A percentile compares a stretch with the other conserved stretches of the same genome.
Evolutionary conservation across 2,113 vertebrate genomes (phyloP).

Genomic region (Tauraco erythrolophus): DNA sequence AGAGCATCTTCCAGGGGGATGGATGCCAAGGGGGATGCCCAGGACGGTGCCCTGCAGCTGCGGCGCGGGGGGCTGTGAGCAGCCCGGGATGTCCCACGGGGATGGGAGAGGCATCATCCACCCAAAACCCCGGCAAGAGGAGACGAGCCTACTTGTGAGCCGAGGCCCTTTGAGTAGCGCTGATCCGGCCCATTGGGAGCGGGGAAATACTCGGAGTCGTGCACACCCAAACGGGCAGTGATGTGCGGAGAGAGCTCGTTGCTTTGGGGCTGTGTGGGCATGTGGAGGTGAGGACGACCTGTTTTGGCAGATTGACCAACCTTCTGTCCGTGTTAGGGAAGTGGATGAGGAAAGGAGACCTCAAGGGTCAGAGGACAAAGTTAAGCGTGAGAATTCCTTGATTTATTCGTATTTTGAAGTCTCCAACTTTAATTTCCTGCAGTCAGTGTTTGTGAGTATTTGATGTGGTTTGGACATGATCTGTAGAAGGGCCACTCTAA

Average conservation of each 20-base stretch:
- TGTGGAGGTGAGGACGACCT: neutral
- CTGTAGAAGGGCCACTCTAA: slow-evolving; percentile 23
- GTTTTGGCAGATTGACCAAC: neutral
- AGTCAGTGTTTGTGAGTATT: neutral
- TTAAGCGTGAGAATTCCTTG: slow-evolving; percentile 6
- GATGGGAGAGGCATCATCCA: neutral
- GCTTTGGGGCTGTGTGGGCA: neutral
- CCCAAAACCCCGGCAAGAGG: neutral
- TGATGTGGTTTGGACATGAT: slow-evolving; percentile 37
- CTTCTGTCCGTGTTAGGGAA: neutral
- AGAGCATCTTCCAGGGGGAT: neutral
- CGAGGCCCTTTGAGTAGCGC: neutral
- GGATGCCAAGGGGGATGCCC: neutral
- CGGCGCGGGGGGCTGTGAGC: neutral
- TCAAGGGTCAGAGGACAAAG: neutral
- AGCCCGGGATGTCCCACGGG: neutral
- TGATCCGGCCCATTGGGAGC: accelerated
- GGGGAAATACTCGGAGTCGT: neutral
- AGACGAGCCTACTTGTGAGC: neutral
- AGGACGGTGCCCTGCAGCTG: neutral
- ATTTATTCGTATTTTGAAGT: neutral
- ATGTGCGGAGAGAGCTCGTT: accelerated
- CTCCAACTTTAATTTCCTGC: slow-evolving; percentile 51
- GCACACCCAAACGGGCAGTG: neutral
- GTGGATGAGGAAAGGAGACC: neutral